phyloP scores from a whole-genome alignment of 2,888 invertebrate species.

The Drosophila anceps region DNA sequence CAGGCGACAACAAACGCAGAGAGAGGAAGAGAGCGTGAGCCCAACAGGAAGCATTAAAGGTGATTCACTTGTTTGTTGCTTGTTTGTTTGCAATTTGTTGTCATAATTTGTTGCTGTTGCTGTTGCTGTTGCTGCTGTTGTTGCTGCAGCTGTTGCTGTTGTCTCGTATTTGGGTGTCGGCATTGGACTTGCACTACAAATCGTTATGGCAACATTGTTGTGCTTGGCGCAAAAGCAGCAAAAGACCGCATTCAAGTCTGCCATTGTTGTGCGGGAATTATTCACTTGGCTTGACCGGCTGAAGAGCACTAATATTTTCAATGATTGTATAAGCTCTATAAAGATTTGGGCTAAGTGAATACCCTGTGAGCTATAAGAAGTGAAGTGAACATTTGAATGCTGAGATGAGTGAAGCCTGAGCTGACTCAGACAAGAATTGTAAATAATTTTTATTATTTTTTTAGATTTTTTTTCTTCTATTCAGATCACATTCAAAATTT shows the following conservation, averaged over 20 bases:
- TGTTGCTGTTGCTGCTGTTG: constrained; percentile 43
- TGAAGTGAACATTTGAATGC: not conserved
- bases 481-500: too few relatives aligned
- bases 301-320: not conserved
- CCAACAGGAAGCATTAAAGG: constrained; percentile 72
- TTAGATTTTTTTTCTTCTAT: too few relatives aligned
- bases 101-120: constrained; percentile 63
- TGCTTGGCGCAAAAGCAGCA: constrained; percentile 1
- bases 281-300: constrained; percentile 11
- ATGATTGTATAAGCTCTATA: not conserved
- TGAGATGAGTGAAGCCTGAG: too few relatives aligned
- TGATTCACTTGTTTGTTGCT: constrained; percentile 79
- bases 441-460: too few relatives aligned
- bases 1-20: constrained; percentile 33
- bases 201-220: constrained; percentile 61
- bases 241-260: not conserved
- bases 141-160: constrained; percentile 23
- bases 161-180: constrained; percentile 48
- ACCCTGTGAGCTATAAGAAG: not conserved
- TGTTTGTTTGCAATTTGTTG: constrained; percentile 81
- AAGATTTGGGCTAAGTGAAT: not conserved
- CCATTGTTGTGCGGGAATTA: constrained; percentile 17
- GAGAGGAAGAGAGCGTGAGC: not conserved
- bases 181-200: constrained; percentile 50
- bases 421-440: too few relatives aligned